Percentiles rank a stretch among this genome's conserved stretches.
Conservation (phyloP, 1,140 invertebrate genomes). For the Drosophila repleta region DNA sequence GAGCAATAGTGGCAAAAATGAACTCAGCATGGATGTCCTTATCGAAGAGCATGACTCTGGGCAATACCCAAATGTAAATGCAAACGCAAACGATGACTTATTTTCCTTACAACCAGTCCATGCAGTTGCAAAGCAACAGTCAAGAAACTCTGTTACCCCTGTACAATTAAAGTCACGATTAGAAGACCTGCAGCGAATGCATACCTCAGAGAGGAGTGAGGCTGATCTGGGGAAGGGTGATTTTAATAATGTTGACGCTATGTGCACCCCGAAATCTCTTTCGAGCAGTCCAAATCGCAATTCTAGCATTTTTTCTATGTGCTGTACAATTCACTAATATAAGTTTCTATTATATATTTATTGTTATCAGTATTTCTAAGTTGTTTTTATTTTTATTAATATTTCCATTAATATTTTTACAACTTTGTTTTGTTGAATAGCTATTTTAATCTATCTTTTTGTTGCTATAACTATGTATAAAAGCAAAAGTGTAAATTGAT, state of each 20-base stretch:
- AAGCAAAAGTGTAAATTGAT: neutral
- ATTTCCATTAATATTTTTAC: neutral
- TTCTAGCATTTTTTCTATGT: slow-evolving; percentile 58
- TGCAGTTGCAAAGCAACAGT: slow-evolving; percentile 38
- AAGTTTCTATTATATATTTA: slow-evolving; percentile 46
- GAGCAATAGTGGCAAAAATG: slow-evolving; percentile 46
- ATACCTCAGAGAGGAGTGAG: slow-evolving; percentile 17
- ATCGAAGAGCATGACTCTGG: neutral
- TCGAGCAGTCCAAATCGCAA: slow-evolving; percentile 46
- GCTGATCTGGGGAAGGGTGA: slow-evolving; percentile 45
- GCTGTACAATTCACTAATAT: slow-evolving; percentile 75
- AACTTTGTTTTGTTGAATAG: slow-evolving; percentile 24
- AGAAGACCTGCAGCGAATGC: slow-evolving; percentile 72
- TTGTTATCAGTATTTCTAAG: slow-evolving; percentile 33
- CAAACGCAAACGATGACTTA: slow-evolving; percentile 8
- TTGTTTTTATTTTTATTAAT: slow-evolving; percentile 29
- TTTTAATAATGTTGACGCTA: slow-evolving; percentile 60
- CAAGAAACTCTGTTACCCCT: slow-evolving; percentile 84
- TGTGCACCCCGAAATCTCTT: slow-evolving; percentile 40
- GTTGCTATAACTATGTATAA: slow-evolving; percentile 3
- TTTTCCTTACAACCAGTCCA: slow-evolving; percentile 1
- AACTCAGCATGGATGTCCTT: slow-evolving; percentile 8
- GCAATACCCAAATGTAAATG: neutral
- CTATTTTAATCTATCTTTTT: neutral
- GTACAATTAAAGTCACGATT: slow-evolving; percentile 85